Base-by-base conservation (phyloP, 2,888 invertebrate species). In the Epirrita christyi region DNA sequence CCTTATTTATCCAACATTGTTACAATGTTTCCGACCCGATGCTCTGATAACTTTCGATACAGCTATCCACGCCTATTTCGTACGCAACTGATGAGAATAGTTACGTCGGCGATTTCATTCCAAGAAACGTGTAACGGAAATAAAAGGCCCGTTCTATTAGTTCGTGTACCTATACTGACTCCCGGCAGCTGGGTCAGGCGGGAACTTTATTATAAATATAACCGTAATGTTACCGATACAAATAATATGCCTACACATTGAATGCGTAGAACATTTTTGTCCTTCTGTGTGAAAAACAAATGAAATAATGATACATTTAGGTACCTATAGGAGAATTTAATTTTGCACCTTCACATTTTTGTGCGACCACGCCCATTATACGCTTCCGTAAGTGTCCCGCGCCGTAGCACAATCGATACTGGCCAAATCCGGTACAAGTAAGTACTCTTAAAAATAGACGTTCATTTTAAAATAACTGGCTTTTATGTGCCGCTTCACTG, bases 1-100 rank as follows among this genome's bases (percentile, higher is more conserved):
- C 72, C 79, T 81, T 83, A 86, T 85, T 85, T 83, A 84, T 80
- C 78, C 80, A 73, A 79, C 78, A 81, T 74, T 81, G 78, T 81
- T 80, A 72, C 75, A 75, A 78, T 78, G 77, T 81, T 78, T 75
- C 73, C 76, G 77, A 79, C 76, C 78, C 74, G 68, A 77, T 75
- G 77, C 74, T 81, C 72, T 75, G 79, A 78, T 81, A 80, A 79
- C 76, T 78, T 78, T 77, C 75, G 72, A 78, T 81, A 74, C 64
- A 70, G 67, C 70, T 73, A 72, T 74, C 71, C 68, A 59, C 65
- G 67, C 61, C 70, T 72, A 71, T 75, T 75, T 69, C 54, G 67
- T 64, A 66, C 73, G 60, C 57, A 72, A 66, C 67, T 70, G 70
- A 75, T 71, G 70, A 70, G 63, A 62, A 68, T 74, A 70, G 69